phyloP scores from a whole-genome alignment of 2,797 vertebrate genomes.

The Pseudomugil gertrudae region DNA sequence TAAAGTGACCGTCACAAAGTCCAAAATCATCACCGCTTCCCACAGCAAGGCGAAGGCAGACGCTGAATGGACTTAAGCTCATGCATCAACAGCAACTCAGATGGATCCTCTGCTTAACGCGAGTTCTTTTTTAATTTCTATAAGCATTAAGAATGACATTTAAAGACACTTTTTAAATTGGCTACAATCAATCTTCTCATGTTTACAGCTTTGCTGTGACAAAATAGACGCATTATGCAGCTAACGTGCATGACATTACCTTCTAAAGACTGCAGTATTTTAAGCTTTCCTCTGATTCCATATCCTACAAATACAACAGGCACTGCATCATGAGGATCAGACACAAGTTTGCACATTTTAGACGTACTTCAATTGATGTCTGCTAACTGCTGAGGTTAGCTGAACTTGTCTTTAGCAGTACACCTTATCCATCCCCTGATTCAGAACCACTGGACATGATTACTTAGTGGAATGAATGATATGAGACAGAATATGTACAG shows the following conservation, averaged over 20 bases:
- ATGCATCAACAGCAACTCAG: constrained; percentile 68
- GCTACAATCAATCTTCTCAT: constrained; percentile 52
- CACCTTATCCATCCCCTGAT: constrained; percentile 40
- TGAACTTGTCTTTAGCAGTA: constrained; percentile 18
- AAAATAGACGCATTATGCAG: constrained; percentile 45
- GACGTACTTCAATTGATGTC: constrained; percentile 23
- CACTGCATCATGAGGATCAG: constrained; percentile 37
- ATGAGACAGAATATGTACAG: constrained; percentile 37
- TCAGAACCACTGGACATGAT: constrained; percentile 41
- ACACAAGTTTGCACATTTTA: constrained; percentile 27
- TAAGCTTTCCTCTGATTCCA: constrained; percentile 17
- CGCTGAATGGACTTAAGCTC: constrained; percentile 69
- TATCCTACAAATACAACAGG: constrained; percentile 21
- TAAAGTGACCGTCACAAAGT: constrained; percentile 79
- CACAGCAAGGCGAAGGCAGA: constrained; percentile 58
- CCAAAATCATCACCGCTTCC: constrained; percentile 73
- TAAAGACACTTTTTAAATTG: constrained; percentile 56
- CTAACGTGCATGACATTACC: constrained; percentile 53
- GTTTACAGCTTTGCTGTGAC: constrained; percentile 25
- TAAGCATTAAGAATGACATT: constrained; percentile 56
- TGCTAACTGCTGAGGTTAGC: constrained; percentile 25
- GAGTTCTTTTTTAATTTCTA: constrained; percentile 64
- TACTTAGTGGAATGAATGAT: constrained; percentile 48
- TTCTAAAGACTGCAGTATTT: constrained; percentile 45
- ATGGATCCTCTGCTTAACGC: constrained; percentile 63